Evolutionary conservation across 2,113 vertebrate species (phyloP).

Genomic region (Rana temporaria): DNA sequence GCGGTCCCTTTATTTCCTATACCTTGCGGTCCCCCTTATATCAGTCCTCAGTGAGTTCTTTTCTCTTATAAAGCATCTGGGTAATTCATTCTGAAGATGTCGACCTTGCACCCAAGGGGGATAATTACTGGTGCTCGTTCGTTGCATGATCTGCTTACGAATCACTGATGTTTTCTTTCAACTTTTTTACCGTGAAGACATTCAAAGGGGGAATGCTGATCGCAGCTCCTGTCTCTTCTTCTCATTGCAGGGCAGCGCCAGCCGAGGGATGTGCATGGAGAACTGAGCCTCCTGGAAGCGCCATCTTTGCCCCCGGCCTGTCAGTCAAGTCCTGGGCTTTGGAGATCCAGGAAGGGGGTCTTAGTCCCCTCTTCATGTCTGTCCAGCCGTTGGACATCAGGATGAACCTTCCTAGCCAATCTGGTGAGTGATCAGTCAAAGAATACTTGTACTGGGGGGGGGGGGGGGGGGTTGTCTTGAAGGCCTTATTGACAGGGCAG

Average conservation of each 20-base stretch:
- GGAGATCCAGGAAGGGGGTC: constrained; percentile 6
- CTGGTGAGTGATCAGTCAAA: constrained; percentile 22
- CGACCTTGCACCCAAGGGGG: constrained; percentile 6
- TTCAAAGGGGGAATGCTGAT: neutral
- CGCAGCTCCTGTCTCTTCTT: neutral
- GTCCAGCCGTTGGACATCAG: constrained; percentile 44
- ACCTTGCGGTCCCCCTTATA: neutral
- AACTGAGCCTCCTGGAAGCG: neutral
- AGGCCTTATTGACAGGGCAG: too few species aligned
- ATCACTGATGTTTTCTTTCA: constrained; percentile 10
- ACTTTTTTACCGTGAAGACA: neutral
- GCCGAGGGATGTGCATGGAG: constrained; percentile 10
- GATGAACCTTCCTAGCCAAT: constrained; percentile 51
- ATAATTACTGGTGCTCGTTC: constrained; percentile 22
- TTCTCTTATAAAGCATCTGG: neutral
- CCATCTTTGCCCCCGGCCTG: neutral
- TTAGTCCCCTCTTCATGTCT: constrained; percentile 15
- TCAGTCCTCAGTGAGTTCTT: neutral
- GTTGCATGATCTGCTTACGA: constrained; percentile 25
- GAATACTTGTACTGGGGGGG: neutral
- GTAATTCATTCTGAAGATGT: constrained; percentile 10
- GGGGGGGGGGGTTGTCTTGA: too few species aligned
- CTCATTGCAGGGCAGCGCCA: constrained; percentile 5
- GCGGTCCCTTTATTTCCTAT: neutral
- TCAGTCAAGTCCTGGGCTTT: constrained; percentile 23